Conservation (phyloP, 2,797 vertebrate species). For the Babyrousa celebensis region DNA sequence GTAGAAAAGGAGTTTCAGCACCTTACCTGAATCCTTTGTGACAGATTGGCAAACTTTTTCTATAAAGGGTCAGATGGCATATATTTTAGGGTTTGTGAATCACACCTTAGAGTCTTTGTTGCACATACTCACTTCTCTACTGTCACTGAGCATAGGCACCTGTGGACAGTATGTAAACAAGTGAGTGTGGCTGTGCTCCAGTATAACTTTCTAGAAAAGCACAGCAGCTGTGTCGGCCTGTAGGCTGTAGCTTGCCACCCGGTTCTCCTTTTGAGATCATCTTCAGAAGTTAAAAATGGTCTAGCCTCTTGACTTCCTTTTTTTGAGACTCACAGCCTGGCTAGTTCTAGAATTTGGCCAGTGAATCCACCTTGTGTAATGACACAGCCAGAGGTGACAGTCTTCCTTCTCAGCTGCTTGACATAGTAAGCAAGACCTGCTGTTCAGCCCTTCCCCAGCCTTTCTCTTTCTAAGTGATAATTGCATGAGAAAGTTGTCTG, state of each 20-base stretch:
- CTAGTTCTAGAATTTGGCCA: slow-evolving; percentile 28
- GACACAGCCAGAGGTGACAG: slow-evolving; percentile 36
- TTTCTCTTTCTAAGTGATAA: background rate
- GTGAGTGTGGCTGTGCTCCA: background rate
- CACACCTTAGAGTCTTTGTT: background rate
- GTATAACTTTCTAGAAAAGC: slow-evolving; percentile 10
- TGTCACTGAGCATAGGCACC: background rate
- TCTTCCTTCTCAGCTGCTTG: background rate
- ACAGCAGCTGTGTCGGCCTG: background rate
- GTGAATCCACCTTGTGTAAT: background rate
- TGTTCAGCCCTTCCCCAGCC: background rate
- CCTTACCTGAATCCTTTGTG: slow-evolving; percentile 35
- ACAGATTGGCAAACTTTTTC: slow-evolving; percentile 45
- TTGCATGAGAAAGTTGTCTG: background rate
- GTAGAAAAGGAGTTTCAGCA: background rate
- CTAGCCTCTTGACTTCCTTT: slow-evolving; percentile 40
- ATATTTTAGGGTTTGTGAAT: slow-evolving; percentile 57
- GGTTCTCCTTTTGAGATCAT: background rate
- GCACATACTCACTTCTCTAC: background rate
- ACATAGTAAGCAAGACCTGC: background rate
- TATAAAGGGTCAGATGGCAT: background rate
- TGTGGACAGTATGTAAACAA: background rate
- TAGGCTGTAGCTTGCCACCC: background rate
- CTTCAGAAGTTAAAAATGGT: slow-evolving; percentile 71
- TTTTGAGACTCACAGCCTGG: slow-evolving; percentile 38